Percentiles rank a stretch among this genome's conserved stretches.
Evolutionary conservation across 2,888 invertebrate species (phyloP).

Genomic region (Baccha elongata): DNA sequence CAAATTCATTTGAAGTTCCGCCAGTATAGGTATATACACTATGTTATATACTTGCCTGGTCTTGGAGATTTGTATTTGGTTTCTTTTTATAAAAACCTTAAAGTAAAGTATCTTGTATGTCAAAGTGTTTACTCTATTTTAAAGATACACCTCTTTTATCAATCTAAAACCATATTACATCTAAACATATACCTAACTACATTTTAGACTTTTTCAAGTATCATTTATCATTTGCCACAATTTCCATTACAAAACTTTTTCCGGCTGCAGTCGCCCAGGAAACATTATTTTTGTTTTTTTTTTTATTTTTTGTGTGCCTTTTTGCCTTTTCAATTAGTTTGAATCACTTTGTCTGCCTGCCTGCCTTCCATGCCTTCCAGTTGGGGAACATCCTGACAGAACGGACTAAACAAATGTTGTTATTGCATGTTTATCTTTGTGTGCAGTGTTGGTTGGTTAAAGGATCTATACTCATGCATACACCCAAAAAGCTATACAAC

Average conservation of each 20-base stretch:
- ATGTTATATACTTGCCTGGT: too few species aligned
- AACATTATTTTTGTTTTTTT: neutral
- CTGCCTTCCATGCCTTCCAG: neutral
- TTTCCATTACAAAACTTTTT: neutral
- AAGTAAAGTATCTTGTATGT: too few species aligned
- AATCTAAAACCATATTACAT: too few species aligned
- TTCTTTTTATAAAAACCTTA: too few species aligned
- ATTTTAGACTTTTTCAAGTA: neutral
- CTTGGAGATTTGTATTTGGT: too few species aligned
- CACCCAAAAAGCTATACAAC: too few species aligned
- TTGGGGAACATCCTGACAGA: neutral
- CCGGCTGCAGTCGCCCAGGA: neutral
- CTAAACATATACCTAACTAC: too few species aligned
- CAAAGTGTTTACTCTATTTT: too few species aligned
- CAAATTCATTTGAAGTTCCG: too few species aligned
- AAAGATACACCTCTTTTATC: too few species aligned
- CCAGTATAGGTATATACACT: too few species aligned
- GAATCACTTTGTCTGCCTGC: neutral
- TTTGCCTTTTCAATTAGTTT: neutral
- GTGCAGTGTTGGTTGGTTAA: neutral
- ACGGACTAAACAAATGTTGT: neutral
- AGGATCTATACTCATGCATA: neutral
- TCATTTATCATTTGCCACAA: neutral
- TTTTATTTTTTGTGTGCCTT: neutral
- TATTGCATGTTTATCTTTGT: neutral